phyloP scores from a whole-genome alignment of 92 coral and sea anemone genomes.

The Galaxea fascicularis region DNA sequence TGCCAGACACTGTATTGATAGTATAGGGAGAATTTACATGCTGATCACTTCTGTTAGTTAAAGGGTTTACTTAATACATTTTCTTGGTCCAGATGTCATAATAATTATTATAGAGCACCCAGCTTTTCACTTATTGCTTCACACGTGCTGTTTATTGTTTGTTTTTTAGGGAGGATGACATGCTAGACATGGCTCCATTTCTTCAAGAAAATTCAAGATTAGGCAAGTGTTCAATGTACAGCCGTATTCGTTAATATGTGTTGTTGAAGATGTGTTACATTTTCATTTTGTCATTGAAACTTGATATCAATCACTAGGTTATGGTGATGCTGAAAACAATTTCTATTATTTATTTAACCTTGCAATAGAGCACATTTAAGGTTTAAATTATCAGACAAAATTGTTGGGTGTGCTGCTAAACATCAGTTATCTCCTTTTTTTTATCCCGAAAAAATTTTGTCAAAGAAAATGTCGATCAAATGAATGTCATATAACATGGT shows the following conservation, averaged over 20 bases:
- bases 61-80: no score
- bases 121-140: neutral
- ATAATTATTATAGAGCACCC: no score
- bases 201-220: slow-evolving; percentile 97
- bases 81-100: no score
- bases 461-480: neutral
- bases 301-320: neutral
- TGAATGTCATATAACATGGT: no score
- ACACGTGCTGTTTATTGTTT: neutral
- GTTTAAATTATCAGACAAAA: no score
- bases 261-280: neutral
- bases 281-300: no score
- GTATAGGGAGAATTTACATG: no score
- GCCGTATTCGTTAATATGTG: neutral
- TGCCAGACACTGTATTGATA: no score
- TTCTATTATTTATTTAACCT: neutral
- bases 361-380: no score
- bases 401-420: no score
- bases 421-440: no score
- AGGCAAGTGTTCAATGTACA: slow-evolving; percentile 46
- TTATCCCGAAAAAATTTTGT: neutral
- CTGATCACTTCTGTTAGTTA: no score
- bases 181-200: slow-evolving; percentile 98
- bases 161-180: slow-evolving; percentile 86
- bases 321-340: neutral